Evolutionary conservation across 2,797 vertebrate species (phyloP), one percentile per base, ranked within the genome.

Genomic region (Tolypeutes matacus): DNA sequence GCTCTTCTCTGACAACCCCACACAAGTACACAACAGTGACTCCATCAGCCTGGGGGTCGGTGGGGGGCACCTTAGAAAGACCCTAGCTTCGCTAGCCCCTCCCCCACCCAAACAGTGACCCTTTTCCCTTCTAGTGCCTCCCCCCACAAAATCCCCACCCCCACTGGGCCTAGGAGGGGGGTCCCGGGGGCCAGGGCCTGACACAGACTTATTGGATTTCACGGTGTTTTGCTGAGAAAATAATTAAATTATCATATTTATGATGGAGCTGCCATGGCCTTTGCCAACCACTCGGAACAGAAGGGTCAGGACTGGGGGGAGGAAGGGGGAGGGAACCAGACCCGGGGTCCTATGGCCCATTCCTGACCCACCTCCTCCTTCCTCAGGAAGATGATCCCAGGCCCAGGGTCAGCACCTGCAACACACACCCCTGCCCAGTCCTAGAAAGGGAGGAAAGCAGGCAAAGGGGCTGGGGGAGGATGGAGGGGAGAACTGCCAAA

Each of bases 171-270:
- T 93, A 92, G 85, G 87, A 95, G 89, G 88, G 94, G 96, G 91
- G 27, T 96, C 95, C 95, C 82, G 80, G 96, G 96, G 96, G 96
- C 92, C 96, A 95, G 95, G 97, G 95, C 91, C 95, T 97, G 97
- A 98, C 96, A 98, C 97, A 97, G 97, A 98, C 98, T 98, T 98
- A 98, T 98, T 97, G 97, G 97, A 98, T 98, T 98, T 98, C 97
- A 98, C 96, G 96, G 97, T 98, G 97, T 98, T 98, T 98, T 97
- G 97, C 97, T 97, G 97, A 97, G 97, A 98, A 98, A 98, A 98
- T 98, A 98, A 98, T 98, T 97, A 98, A 98, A 98, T 97, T 97
- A 97, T 98, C 97, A 97, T 98, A 97, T 98, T 98, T 98, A 98
- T 98, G 97, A 98, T 96, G 92, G 96, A 98, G 90, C 95, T 97